Evolutionary conservation across 2,888 invertebrate species (phyloP).

Genomic region (Venusia cambrica): DNA sequence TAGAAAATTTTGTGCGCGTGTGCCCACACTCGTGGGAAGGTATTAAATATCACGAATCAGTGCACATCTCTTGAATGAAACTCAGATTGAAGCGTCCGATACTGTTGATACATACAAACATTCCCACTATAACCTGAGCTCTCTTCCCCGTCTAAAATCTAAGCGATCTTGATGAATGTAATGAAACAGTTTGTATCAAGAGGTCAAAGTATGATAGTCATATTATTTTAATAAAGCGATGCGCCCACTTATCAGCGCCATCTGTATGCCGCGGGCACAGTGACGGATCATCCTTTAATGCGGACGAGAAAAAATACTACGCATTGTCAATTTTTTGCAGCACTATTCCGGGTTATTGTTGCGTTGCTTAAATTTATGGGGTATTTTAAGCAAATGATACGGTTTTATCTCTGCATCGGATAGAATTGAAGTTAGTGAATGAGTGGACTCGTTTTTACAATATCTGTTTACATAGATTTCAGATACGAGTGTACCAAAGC

Average conservation of each 20-base stretch:
- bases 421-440: constrained; percentile 47
- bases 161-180: constrained; percentile 9
- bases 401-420: constrained; percentile 69
- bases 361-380: constrained; percentile 73
- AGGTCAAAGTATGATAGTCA: constrained; percentile 48
- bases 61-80: constrained; percentile 63
- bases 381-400: constrained; percentile 80
- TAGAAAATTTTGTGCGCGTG: constrained; percentile 53
- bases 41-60: constrained; percentile 68
- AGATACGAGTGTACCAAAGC: no score
- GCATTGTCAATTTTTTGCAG: constrained; percentile 52
- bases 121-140: constrained; percentile 44
- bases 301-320: constrained; percentile 59
- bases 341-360: constrained; percentile 69
- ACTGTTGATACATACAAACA: constrained; percentile 46
- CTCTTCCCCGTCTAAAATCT: constrained; percentile 32
- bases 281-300: constrained; percentile 78
- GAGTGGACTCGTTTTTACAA: constrained; percentile 32
- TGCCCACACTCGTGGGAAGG: constrained; percentile 70
- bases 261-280: constrained; percentile 66
- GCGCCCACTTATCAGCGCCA: constrained; percentile 69
- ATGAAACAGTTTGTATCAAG: constrained; percentile 22
- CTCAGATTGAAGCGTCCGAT: constrained; percentile 62
- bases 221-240: constrained; percentile 70
- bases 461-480: constrained; percentile 32